Percentiles rank a stretch among this genome's conserved stretches.
Conservation (phyloP, 1,140 invertebrate genomes). For the Xylocopa sonorina region DNA sequence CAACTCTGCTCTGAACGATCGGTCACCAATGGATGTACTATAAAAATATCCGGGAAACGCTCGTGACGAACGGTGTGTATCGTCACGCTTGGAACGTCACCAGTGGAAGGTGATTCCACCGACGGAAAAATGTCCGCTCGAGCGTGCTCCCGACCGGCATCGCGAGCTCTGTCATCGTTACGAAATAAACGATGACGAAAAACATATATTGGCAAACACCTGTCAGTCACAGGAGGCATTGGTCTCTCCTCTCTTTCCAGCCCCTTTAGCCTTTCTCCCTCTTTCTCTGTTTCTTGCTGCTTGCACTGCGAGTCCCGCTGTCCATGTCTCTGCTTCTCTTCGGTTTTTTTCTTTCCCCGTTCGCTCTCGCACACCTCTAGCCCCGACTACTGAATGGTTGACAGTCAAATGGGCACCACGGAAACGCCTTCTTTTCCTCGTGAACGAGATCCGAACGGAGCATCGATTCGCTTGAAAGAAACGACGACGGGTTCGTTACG, state of each 20-base stretch:
- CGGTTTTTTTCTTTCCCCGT: not conserved
- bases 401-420: conserved; percentile 33
- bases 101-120: not conserved
- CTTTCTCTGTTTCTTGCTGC: not conserved
- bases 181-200: conserved; percentile 47
- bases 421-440: conserved; percentile 38
- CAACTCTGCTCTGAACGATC: not conserved
- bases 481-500: not conserved
- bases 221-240: conserved; percentile 40
- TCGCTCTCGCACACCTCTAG: not conserved
- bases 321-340: not conserved
- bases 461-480: conserved; percentile 13
- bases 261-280: not conserved
- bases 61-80: not conserved
- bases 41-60: conserved; percentile 13
- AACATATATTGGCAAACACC: conserved; percentile 46
- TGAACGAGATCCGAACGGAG: conserved; percentile 12
- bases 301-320: no score
- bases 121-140: not conserved
- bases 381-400: conserved; percentile 12
- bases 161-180: conserved; percentile 33
- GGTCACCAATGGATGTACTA: conserved; percentile 3
- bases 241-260: not conserved
- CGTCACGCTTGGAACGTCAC: no score
- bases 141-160: conserved; percentile 8